These are phyloP conservation scores for Trichacis sp. DNA, from an alignment of 2,888 invertebrate genomes.

Conservation along the genomic window DNA sequence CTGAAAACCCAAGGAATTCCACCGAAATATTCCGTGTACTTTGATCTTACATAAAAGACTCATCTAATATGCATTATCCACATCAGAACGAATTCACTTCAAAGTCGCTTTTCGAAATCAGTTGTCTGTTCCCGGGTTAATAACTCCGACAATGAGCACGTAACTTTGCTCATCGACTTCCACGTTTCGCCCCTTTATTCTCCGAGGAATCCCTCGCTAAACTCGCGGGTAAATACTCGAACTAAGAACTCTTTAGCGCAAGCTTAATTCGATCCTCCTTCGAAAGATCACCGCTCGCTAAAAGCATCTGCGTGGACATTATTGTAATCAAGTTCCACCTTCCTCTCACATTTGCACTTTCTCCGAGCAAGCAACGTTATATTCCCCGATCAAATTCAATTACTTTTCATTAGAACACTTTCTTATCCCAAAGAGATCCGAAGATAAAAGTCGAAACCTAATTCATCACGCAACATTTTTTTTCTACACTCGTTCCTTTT, in stretches of 20 bases:
- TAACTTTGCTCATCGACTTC: slow-evolving; percentile 11
- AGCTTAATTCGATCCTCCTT: slow-evolving; percentile 24
- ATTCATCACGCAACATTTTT: no score
- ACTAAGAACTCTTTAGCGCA: slow-evolving; percentile 10
- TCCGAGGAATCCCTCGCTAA: slow-evolving; percentile 8
- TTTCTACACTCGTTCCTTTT: no score
- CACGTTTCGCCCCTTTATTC: slow-evolving; percentile 14
- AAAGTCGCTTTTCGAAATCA: neutral
- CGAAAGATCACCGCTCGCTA: slow-evolving; percentile 21
- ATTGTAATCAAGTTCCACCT: neutral
- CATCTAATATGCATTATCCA: neutral
- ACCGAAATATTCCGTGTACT: no score
- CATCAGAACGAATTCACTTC: neutral
- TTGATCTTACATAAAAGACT: no score
- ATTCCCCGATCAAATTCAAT: neutral
- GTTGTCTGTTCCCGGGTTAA: neutral
- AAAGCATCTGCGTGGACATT: slow-evolving; percentile 12
- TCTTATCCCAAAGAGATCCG: neutral
- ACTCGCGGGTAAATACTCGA: neutral
- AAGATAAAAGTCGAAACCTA: no score
- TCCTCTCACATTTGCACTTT: neutral
- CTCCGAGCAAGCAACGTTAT: neutral
- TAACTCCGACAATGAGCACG: neutral
- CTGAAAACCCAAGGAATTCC: no score
- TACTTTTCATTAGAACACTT: neutral